These are phyloP conservation scores for Proisotoma minuta DNA, from an alignment of 2,888 invertebrate genomes.

Conservation along the genomic window DNA sequence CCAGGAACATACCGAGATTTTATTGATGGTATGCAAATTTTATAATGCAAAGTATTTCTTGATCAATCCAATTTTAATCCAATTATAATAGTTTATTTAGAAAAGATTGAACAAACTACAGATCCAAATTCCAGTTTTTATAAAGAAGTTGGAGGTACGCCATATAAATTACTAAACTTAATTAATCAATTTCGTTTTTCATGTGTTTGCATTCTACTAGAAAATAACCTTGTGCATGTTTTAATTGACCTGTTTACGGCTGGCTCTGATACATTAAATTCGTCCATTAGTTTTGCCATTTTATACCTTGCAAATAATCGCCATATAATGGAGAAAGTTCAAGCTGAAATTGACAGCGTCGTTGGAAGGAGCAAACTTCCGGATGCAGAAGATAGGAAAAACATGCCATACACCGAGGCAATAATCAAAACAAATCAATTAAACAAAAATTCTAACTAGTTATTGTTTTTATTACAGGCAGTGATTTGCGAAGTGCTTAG, in stretches of 20 bases:
- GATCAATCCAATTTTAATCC: constrained; percentile 27
- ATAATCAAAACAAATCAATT: neutral
- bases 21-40: no score
- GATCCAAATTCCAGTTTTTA: constrained; percentile 37
- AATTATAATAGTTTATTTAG: constrained; percentile 25
- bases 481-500: constrained; percentile 32
- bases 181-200: neutral
- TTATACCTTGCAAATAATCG: constrained; percentile 59
- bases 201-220: constrained; percentile 14
- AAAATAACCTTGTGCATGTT: constrained; percentile 31
- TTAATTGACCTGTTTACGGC: constrained; percentile 36
- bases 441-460: constrained; percentile 8
- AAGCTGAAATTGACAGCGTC: constrained; percentile 55
- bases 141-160: constrained; percentile 33
- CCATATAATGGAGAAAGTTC: constrained; percentile 58
- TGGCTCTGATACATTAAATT: constrained; percentile 37
- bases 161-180: neutral
- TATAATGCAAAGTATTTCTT: neutral
- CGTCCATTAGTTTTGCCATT: constrained; percentile 50
- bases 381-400: constrained; percentile 53
- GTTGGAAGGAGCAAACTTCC: constrained; percentile 53
- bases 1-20: constrained; percentile 11
- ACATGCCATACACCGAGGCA: constrained; percentile 31
- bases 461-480: no score
- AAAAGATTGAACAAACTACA: constrained; percentile 27